Evolutionary conservation across 2,888 invertebrate species (phyloP).

Genomic region (Euclidia mi): DNA sequence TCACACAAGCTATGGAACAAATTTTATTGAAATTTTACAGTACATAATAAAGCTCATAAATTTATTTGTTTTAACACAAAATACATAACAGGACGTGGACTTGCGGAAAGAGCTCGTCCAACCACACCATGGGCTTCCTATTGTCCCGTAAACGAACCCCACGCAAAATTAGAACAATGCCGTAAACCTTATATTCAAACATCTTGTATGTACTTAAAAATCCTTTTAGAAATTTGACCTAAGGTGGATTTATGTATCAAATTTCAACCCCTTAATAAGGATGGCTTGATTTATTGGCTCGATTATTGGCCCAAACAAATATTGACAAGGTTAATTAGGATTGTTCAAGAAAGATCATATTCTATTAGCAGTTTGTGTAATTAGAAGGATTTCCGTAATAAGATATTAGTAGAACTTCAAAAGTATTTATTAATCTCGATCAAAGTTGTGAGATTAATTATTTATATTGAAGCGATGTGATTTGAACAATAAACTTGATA

Average conservation of each 20-base stretch:
- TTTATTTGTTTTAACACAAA: no score
- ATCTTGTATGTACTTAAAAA: slow-evolving; percentile 3
- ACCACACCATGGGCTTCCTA: background rate
- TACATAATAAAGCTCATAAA: no score
- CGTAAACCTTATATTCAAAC: background rate
- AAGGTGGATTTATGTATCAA: slow-evolving; percentile 14
- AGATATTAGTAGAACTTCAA: background rate
- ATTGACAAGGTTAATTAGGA: slow-evolving; percentile 20
- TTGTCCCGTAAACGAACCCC: background rate
- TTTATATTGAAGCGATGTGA: no score
- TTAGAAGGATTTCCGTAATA: background rate
- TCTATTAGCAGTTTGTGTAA: slow-evolving; percentile 5
- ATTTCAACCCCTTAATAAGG: slow-evolving; percentile 17
- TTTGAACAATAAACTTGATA: no score
- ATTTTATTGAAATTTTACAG: no score
- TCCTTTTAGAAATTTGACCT: background rate
- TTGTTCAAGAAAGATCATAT: slow-evolving; percentile 12
- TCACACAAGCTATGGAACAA: no score
- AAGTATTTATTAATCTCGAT: background rate
- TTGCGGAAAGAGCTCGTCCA: no score
- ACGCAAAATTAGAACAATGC: background rate
- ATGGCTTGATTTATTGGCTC: slow-evolving; percentile 18
- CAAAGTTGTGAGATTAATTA: background rate
- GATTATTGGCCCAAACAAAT: slow-evolving; percentile 17
- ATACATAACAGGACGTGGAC: no score